Conservation (phyloP, 35 echinoderm and acorn worm genomes). For the Holothuria glaberrima region DNA sequence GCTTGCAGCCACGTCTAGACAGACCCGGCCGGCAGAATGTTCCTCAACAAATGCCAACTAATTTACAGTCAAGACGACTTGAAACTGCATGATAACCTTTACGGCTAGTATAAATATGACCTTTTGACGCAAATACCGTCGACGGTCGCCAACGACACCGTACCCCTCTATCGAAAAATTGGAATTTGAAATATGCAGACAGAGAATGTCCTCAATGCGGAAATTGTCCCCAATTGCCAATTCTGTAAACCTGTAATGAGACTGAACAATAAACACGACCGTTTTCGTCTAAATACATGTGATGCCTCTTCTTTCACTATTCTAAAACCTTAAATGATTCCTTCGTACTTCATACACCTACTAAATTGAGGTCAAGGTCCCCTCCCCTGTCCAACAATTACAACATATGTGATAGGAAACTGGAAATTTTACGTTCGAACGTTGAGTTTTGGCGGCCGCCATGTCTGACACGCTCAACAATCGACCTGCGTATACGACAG, state of each 20-base stretch:
- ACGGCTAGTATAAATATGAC: constrained; percentile 42
- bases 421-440: no score
- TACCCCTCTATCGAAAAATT: constrained; percentile 3
- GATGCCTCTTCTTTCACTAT: background rate
- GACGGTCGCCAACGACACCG: background rate
- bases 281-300: background rate
- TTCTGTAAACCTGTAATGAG: background rate
- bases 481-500: constrained; percentile 9
- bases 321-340: background rate
- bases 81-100: background rate
- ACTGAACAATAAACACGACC: background rate
- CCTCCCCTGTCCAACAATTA: no score
- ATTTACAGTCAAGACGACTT: constrained; percentile 28
- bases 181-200: constrained; percentile 53
- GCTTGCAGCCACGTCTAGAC: constrained; percentile 56
- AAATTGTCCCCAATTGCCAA: constrained; percentile 26
- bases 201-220: constrained; percentile 23
- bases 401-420: no score
- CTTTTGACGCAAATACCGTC: constrained; percentile 32
- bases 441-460: constrained; percentile 26
- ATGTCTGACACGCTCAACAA: background rate
- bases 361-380: no score
- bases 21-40: constrained; percentile 3
- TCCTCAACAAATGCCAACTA: constrained; percentile 19
- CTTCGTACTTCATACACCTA: background rate